Evolutionary conservation across 2,797 vertebrate genomes (phyloP).

Genomic region (Rhyacichthys aspro): DNA sequence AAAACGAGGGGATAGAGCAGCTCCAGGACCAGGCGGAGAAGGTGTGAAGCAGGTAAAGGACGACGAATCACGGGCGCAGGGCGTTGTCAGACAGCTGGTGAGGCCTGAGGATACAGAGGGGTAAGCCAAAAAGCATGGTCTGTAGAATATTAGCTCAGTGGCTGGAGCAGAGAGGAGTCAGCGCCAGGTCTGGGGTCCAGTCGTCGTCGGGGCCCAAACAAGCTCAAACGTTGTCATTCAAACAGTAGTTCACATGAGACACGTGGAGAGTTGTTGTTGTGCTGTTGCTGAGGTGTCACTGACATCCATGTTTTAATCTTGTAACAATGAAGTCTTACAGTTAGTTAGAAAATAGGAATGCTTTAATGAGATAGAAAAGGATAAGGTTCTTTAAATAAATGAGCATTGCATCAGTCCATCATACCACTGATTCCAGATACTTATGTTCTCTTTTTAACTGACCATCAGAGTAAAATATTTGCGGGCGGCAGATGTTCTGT

Average conservation of each 20-base stretch:
- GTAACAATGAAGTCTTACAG: no score
- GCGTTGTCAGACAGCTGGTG: slow-evolving; percentile 68
- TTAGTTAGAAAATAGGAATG: no score
- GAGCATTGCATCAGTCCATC: no score
- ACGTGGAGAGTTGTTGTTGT: not conserved
- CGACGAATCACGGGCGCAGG: slow-evolving; percentile 55
- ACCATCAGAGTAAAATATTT: no score
- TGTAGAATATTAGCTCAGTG: slow-evolving; percentile 67
- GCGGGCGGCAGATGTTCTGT: no score
- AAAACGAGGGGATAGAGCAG: slow-evolving; percentile 40
- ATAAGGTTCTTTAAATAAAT: no score
- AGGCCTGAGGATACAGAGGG: slow-evolving; percentile 66
- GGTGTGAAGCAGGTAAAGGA: slow-evolving; percentile 59
- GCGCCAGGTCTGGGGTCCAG: slow-evolving; percentile 55
- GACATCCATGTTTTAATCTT: no score
- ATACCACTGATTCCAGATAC: no score
- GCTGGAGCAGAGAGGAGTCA: slow-evolving; percentile 45
- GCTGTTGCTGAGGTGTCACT: not conserved
- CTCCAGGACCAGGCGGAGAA: slow-evolving; percentile 52
- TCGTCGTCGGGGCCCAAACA: slow-evolving; percentile 38
- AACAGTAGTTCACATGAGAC: not conserved
- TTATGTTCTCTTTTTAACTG: no score
- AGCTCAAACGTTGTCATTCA: slow-evolving; percentile 49
- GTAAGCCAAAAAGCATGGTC: slow-evolving; percentile 66
- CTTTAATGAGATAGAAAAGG: no score